Percentiles rank a stretch among this genome's conserved stretches.
Conservation (phyloP, 2,888 invertebrate species). For the Tineola bisselliella region DNA sequence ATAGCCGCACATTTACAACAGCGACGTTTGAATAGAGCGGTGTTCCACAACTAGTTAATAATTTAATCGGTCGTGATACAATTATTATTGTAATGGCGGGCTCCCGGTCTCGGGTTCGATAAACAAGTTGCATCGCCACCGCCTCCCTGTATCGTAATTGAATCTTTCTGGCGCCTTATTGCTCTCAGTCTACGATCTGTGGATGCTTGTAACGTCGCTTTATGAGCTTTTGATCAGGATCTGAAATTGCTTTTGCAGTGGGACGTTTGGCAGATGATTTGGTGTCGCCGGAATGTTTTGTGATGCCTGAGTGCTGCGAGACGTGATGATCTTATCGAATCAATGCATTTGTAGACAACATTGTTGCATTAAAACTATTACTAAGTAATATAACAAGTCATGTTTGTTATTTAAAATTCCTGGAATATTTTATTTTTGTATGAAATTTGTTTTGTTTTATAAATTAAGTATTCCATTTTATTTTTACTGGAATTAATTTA, state of each 20-base stretch:
- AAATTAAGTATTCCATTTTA: no score
- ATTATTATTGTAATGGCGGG: slow-evolving; percentile 57
- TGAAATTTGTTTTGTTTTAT: neutral
- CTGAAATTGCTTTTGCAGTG: slow-evolving; percentile 42
- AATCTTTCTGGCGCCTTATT: slow-evolving; percentile 37
- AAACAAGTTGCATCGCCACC: slow-evolving; percentile 11
- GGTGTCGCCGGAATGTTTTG: neutral
- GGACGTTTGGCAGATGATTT: slow-evolving; percentile 11
- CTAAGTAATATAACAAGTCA: neutral
- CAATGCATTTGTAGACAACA: neutral
- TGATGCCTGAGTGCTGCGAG: neutral
- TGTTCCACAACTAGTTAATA: slow-evolving; percentile 33
- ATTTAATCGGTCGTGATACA: slow-evolving; percentile 59
- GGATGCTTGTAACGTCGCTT: slow-evolving; percentile 23
- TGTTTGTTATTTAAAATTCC: neutral
- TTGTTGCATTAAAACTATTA: neutral
- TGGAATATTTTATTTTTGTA: neutral
- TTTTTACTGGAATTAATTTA: no score
- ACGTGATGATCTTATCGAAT: neutral
- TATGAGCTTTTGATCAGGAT: slow-evolving; percentile 49
- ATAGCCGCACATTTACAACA: slow-evolving; percentile 2
- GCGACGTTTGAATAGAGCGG: slow-evolving; percentile 33
- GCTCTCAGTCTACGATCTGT: slow-evolving; percentile 10
- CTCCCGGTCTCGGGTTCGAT: slow-evolving; percentile 31
- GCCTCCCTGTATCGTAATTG: slow-evolving; percentile 49